Evolutionary conservation across 2,113 vertebrate genomes (phyloP), one percentile per base, ranked within the genome.

Genomic region (Tenrec ecaudatus): DNA sequence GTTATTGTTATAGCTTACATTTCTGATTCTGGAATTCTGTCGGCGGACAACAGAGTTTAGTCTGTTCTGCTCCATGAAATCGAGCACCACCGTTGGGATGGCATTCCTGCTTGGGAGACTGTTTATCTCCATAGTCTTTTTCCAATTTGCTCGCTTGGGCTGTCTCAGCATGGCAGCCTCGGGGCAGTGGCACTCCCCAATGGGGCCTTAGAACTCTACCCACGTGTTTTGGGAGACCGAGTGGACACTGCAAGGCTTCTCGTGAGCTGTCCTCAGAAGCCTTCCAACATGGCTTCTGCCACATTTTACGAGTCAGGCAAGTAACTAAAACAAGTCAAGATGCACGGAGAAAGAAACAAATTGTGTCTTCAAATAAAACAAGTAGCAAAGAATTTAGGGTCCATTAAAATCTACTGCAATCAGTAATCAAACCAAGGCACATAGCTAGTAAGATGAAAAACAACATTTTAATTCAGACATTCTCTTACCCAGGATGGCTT

Each of bases 381-480:
- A 16, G 77, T 12, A 64, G 40, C 25, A 69, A 79, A 43, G 82
- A 69, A 93, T 29, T 75, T 47, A 88, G 62, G 82, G 31, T 82
- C 0, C 81, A 68, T 95, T 83, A 20, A 80, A 89, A 57, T 88
- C 69, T 90, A 38, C 80, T 25, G 38, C 23, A 85, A 19, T 68
- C 77, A 87, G 47, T 76, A 82, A 90, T 58, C 69, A 76, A 31
- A 64, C 10, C 68, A 53, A 90, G 38, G 73, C 79, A 68, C 38
- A 58, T n/a, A 82, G 29, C 60, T 58, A 17, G 23, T 92, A 80
- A 43, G n/a, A 76, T 82, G 27, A 71, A 91, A 94, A 60, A n/a
- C 2, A 73, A 4, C 77, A 47, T 82, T 84, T 82, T 79, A 81
- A 93, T 27, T 75, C 68, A 92, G 73, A 77, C 15, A 47, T 17